Percentiles rank a stretch among this genome's conserved stretches.
Conservation (phyloP, 2,113 vertebrate species). For the Turnix velox region DNA sequence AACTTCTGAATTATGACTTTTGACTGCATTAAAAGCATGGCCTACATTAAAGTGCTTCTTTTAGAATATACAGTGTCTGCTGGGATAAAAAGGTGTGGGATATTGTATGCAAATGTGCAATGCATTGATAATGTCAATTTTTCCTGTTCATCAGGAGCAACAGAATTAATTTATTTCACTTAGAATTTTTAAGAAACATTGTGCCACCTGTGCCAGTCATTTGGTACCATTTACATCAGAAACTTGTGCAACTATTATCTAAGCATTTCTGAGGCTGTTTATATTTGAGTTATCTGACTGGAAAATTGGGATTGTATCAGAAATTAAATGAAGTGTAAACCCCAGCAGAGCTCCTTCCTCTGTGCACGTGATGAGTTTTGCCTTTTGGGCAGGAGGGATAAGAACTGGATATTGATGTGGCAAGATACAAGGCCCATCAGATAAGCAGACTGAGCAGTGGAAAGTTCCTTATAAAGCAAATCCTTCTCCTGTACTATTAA, state of each 20-base stretch:
- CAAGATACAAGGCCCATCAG: not conserved
- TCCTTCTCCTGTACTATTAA: not conserved
- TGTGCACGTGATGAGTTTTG: not conserved
- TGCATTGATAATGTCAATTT: not conserved
- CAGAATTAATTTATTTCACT: not conserved
- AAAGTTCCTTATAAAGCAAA: not conserved
- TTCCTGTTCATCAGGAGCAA: not conserved
- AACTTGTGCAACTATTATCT: not conserved
- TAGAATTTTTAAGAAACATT: rapidly evolving
- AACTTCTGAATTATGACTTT: not conserved
- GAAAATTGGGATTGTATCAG: not conserved
- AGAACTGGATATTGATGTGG: not conserved
- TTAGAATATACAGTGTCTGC: not conserved
- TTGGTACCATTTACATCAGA: not conserved
- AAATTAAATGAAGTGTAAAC: not conserved
- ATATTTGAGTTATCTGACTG: not conserved
- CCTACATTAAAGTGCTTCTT: not conserved
- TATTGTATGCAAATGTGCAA: not conserved
- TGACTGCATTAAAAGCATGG: not conserved
- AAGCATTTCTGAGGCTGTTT: not conserved
- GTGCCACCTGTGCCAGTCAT: not conserved
- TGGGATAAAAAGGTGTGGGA: not conserved
- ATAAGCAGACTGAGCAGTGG: not conserved
- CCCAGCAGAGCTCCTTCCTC: not conserved
- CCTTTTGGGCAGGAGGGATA: not conserved